Base-by-base conservation (phyloP, 2,888 invertebrate genomes). In the Adelphocoris suturalis region DNA sequence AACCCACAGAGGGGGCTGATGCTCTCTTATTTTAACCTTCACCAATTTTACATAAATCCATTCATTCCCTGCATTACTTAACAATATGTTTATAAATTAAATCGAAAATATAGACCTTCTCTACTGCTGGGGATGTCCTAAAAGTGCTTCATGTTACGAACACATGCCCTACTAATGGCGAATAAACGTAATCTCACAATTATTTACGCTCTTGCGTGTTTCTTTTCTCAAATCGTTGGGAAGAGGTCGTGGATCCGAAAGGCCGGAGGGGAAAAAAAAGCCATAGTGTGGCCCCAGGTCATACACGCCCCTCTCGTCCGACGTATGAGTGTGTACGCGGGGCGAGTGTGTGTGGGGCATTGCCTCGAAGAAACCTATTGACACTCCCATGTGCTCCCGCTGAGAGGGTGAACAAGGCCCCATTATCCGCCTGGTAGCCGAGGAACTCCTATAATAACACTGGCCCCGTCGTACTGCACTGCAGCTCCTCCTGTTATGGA, bases 381-480 rank as follows among this genome's bases (percentile, higher is more conserved):
- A 68, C 68, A 68, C 68, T 68, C 68, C 68, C 68, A 68, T 57
- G 68, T 27, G 68, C 68, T 68, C 68, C 68, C 68, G 68, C 68
- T 68, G 68, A 68, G 68, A 68, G 68, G 68, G 23, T 68, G 68
- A 68, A 68, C 68, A 68, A 68, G 68, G 68, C n/a, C 68, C 68
- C 27, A 68, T 68, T 68, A 68, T 68, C 68, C 68, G 68, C 19
- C 23, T 68, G 68, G 68, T 68, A 68, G 68, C 68, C 68, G 11
- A 3, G 23, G 68, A 68, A 23, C 68, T 68, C 68, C 68, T 27
- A 68, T 68, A 68, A 68, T 23, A 68, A 68, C 68, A 68, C 68
- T 11, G 68, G 27, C 68, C 57, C 57, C n/a, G n/a, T 19, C n/a
- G 61, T n/a, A 68, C 68, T 68, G 68, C 68, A 68, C 68, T 68